Evolutionary conservation across 2,113 vertebrate genomes (phyloP).

Genomic region (Hystrix cristata): DNA sequence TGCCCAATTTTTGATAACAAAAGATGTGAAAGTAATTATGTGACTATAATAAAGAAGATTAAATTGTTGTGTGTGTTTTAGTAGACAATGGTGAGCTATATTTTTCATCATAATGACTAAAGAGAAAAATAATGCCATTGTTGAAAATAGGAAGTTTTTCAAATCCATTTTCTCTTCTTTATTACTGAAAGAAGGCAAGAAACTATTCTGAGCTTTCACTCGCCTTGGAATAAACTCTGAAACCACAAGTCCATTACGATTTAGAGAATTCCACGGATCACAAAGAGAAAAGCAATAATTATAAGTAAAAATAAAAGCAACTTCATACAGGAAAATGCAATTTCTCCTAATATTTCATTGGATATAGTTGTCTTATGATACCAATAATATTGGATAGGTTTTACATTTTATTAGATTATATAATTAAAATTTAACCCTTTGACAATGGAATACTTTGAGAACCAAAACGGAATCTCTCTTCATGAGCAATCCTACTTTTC

Average conservation of each 20-base stretch:
- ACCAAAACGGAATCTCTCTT: not conserved
- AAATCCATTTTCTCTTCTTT: slow-evolving; percentile 33
- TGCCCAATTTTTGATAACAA: slow-evolving; percentile 39
- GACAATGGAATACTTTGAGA: slow-evolving; percentile 8
- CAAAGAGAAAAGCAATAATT: slow-evolving; percentile 19
- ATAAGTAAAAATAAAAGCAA: slow-evolving; percentile 56
- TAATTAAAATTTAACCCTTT: slow-evolving; percentile 51
- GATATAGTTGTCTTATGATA: not conserved
- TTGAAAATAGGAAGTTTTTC: slow-evolving; percentile 61
- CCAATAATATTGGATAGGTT: not conserved
- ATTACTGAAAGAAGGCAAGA: slow-evolving; percentile 29
- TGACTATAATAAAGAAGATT: not conserved
- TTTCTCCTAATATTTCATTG: slow-evolving; percentile 13
- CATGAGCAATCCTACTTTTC: not conserved
- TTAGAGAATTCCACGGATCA: slow-evolving; percentile 1
- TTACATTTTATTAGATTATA: slow-evolving; percentile 12
- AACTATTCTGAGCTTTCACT: slow-evolving; percentile 51
- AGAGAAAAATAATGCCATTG: slow-evolving; percentile 24
- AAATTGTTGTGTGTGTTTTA: not conserved
- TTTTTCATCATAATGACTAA: slow-evolving; percentile 48
- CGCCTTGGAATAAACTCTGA: slow-evolving; percentile 24
- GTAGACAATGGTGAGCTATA: not conserved
- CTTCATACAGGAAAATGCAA: not conserved
- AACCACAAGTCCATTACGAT: slow-evolving; percentile 15
- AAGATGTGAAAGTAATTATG: not conserved